Percentiles rank a stretch among this genome's conserved stretches.
These are phyloP conservation scores for Dryoscopus gambensis DNA, from an alignment of 2,113 vertebrate species.

Conservation along the genomic window DNA sequence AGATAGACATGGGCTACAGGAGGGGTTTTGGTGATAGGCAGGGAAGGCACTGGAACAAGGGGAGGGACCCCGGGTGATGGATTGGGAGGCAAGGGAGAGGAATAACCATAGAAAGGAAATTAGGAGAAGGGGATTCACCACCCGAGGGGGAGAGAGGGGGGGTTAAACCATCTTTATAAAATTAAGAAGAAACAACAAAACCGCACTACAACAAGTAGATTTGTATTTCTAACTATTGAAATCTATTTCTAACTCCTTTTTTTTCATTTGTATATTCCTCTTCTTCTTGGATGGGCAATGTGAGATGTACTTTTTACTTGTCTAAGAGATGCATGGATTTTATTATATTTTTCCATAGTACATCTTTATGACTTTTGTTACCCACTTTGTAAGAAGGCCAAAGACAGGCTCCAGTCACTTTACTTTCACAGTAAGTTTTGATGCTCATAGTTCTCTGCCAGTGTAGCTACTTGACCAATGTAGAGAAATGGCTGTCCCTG, in stretches of 20 bases:
- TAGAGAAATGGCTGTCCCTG: background rate
- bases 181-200: too few species aligned
- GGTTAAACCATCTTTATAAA: too few species aligned
- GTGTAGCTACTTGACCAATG: background rate
- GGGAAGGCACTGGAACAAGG: too few species aligned
- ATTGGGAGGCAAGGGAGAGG: too few species aligned
- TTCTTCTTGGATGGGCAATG: background rate
- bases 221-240: background rate
- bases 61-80: too few species aligned
- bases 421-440: background rate
- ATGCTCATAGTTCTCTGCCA: background rate
- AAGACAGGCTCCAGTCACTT: background rate
- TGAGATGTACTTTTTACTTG: accelerated
- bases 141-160: too few species aligned
- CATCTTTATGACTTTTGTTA: background rate
- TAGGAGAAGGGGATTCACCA: too few species aligned
- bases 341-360: background rate
- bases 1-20: too few species aligned
- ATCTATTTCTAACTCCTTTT: background rate
- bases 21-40: too few species aligned
- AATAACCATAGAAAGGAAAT: too few species aligned
- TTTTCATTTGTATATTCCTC: accelerated
- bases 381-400: background rate
- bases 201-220: too few species aligned
- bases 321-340: background rate